Evolutionary conservation across 2,113 vertebrate genomes (phyloP).

Genomic region (Bufo bufo): DNA sequence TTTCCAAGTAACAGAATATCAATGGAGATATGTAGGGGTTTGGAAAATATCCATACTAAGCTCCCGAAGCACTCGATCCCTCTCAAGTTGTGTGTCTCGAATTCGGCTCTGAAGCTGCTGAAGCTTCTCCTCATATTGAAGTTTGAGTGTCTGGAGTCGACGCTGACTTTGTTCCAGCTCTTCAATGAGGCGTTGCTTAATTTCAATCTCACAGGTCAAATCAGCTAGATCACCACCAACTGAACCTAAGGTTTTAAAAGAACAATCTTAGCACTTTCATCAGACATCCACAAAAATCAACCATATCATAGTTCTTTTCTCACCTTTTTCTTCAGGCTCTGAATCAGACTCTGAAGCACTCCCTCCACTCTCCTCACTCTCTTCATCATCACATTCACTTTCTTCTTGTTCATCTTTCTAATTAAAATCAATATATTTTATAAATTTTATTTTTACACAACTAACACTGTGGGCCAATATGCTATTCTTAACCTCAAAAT

Average conservation of each 20-base stretch:
- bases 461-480: background rate
- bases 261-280: background rate
- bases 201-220: slow-evolving; percentile 96
- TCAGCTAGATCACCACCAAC: slow-evolving; percentile 91
- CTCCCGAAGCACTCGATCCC: slow-evolving; percentile 93
- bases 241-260: background rate
- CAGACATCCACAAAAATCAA: background rate
- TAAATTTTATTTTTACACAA: background rate
- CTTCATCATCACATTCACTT: slow-evolving; percentile 92
- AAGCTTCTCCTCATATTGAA: slow-evolving; percentile 96
- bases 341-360: slow-evolving; percentile 94
- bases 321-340: slow-evolving; percentile 92
- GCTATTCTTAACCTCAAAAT: too few species aligned
- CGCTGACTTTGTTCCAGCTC: slow-evolving; percentile 97
- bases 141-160: slow-evolving; percentile 90
- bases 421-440: slow-evolving; percentile 45
- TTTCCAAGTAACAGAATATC: background rate
- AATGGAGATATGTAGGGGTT: background rate
- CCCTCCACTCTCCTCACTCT: slow-evolving; percentile 90
- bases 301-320: background rate
- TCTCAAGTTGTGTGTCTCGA: slow-evolving; percentile 92
- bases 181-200: slow-evolving; percentile 97
- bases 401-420: slow-evolving; percentile 88
- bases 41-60: slow-evolving; percentile 82
- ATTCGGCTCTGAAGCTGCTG: slow-evolving; percentile 97